phyloP scores from a whole-genome alignment of 2,797 vertebrate species.

The Acrocephalus scirpaceus region DNA sequence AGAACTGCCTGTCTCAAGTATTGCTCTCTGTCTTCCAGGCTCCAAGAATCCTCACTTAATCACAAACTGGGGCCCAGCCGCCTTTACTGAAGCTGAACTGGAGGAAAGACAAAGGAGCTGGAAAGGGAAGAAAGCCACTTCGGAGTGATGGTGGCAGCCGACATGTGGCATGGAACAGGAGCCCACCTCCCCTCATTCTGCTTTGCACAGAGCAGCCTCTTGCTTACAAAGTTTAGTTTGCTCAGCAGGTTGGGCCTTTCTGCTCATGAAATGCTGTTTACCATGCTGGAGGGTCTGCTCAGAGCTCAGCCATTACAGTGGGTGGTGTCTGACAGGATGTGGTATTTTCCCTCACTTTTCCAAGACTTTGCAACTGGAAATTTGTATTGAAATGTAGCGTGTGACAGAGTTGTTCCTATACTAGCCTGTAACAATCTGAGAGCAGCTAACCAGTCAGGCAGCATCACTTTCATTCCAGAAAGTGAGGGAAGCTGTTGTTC shows the following conservation, averaged over 20 bases:
- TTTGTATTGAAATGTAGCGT: neutral
- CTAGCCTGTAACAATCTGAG: neutral
- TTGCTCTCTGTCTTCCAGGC: constrained; percentile 76
- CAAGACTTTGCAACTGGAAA: neutral
- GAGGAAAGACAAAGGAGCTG: constrained; percentile 88
- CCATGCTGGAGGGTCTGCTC: neutral
- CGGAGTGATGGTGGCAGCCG: constrained; percentile 35
- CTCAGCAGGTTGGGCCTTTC: neutral
- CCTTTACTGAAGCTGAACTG: constrained; percentile 90
- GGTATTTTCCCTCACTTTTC: neutral
- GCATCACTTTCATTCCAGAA: neutral
- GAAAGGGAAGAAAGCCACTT: constrained; percentile 86
- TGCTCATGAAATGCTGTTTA: neutral
- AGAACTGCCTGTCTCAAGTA: neutral
- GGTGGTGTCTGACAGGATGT: neutral
- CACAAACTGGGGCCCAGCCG: constrained; percentile 94
- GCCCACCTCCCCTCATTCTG: neutral
- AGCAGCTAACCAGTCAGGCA: neutral
- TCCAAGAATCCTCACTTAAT: constrained; percentile 86
- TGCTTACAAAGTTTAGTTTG: neutral
- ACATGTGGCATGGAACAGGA: accelerated
- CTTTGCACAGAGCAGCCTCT: constrained; percentile 47
- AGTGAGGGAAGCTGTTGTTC: neutral
- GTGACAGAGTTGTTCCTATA: neutral
- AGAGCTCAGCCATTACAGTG: neutral